Evolutionary conservation across 2,797 vertebrate genomes (phyloP).

Genomic region (Pogonophryne albipinna): DNA sequence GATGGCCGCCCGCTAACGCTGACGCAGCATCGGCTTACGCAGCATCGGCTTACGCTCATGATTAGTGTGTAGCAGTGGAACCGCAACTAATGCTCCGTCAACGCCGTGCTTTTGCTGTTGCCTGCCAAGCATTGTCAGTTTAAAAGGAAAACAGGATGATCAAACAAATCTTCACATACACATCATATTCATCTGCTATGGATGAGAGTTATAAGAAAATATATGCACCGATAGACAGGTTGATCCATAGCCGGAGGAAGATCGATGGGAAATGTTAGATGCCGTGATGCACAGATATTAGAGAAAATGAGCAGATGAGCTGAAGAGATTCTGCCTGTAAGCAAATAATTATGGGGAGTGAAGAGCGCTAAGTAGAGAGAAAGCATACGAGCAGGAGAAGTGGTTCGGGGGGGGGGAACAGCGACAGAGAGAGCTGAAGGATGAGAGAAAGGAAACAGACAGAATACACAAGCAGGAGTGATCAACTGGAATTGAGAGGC

Average conservation of each 20-base stretch:
- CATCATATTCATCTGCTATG: not conserved
- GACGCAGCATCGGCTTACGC: conserved; percentile 53
- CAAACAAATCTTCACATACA: conserved; percentile 6
- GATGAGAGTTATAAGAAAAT: conserved; percentile 25
- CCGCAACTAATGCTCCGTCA: conserved; percentile 52
- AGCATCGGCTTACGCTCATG: conserved; percentile 47
- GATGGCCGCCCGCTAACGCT: conserved; percentile 47
- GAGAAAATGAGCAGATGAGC: conserved; percentile 44
- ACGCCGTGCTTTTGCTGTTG: not conserved
- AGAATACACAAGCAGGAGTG: not conserved
- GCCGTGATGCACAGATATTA: conserved; percentile 49
- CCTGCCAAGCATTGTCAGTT: conserved; percentile 41
- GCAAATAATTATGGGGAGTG: conserved; percentile 36
- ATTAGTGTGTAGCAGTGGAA: conserved; percentile 56
- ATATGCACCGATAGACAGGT: conserved; percentile 34
- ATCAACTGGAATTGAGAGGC: conserved; percentile 8
- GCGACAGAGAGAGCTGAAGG: not conserved
- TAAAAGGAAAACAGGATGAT: conserved; percentile 8
- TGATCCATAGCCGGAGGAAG: conserved; percentile 34
- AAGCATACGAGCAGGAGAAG: conserved; percentile 10
- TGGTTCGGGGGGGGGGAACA: conserved; percentile 11
- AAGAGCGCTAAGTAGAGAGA: conserved; percentile 23
- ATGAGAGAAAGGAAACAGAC: conserved; percentile 22
- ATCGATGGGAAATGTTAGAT: conserved; percentile 40
- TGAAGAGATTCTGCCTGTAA: conserved; percentile 31